Evolutionary conservation across 2,888 invertebrate species (phyloP).

Genomic region (Stramonita haemastoma): DNA sequence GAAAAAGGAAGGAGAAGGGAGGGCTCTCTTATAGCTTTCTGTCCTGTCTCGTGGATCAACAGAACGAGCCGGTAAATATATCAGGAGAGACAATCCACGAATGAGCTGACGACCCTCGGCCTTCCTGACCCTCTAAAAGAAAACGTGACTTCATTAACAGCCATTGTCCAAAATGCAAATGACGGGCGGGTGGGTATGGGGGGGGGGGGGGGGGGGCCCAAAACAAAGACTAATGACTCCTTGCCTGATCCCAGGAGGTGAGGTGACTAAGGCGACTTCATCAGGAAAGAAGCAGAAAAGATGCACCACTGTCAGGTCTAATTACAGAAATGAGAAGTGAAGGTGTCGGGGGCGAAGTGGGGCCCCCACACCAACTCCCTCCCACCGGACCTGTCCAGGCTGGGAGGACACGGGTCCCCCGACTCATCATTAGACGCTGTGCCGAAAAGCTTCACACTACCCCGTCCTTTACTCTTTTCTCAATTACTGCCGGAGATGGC

Average conservation of each 20-base stretch:
- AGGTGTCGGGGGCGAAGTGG: constrained; percentile 35
- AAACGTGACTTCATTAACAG: constrained; percentile 26
- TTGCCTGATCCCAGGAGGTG: constrained; percentile 6
- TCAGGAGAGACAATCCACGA: not conserved
- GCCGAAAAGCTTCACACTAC: constrained; percentile 13
- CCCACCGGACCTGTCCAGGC: not conserved
- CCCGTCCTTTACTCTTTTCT: not conserved
- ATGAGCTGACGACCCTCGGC: not conserved
- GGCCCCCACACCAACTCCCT: constrained; percentile 11
- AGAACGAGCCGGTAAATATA: not conserved
- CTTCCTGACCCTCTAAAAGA: not conserved
- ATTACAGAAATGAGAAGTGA: constrained; percentile 37
- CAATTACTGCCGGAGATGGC: constrained; percentile 19
- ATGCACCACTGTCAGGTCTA: constrained; percentile 36
- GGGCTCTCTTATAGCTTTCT: not conserved
- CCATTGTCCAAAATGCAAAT: constrained; percentile 19
- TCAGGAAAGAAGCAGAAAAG: constrained; percentile 33
- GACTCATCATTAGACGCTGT: constrained; percentile 19
- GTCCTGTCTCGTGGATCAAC: not conserved
- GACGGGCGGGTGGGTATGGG: not conserved
- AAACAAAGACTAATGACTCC: constrained; percentile 36
- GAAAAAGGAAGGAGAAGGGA: not conserved
- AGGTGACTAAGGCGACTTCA: constrained; percentile 34
- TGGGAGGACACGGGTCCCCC: not conserved
- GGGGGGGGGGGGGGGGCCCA: constrained; percentile 10